Base-by-base conservation (phyloP, 2,888 invertebrate species). In the Eugnorisma glareosa region DNA sequence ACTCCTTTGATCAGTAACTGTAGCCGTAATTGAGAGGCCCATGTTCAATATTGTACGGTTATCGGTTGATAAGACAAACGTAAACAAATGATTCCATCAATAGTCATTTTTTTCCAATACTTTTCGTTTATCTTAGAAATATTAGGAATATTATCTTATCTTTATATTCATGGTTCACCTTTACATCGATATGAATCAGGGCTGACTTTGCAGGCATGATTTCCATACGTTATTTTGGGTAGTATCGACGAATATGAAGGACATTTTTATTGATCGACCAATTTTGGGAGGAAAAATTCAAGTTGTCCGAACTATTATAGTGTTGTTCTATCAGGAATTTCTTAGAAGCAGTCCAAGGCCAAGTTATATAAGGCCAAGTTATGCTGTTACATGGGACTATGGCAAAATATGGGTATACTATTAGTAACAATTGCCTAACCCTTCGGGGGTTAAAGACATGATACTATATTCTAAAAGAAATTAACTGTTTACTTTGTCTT, bases 81-180 rank as follows among this genome's bases (percentile, higher is more conserved):
- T 43, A 75, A 82, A 66, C 24, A 35, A 54, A 21, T 81, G 54
- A 85, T 54, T 85, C 74, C 74, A 21, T 67, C 15, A 64, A 61
- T 74, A 31, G 28, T 35, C 35, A 21, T 31, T 45, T 77, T 86
- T 86, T 82, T 76, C 61, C 70, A 64, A 83, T 70, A 74, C 40
- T 71, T 80, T 69, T 72, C 24, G 40, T 28, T 79, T 70, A 68
- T 75, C 75, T 68, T 54, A 64, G n/a, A 43, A 69, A 51, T 54
- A 54, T 8, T 31, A 31, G 37, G n/a, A n/a, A n/a, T 66, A 21
- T 43, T 85, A 90, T 89, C 90, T 90, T 89, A 91, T 90, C 90
- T 77, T 67, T 87, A 86, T 86, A 87, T 85, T 85, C 79, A 63
- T 79, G 84, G 85, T 84, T 87, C 68, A 64, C 71, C 75, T 68